Percentiles rank a stretch among this genome's conserved stretches.
Conservation (phyloP, 2,888 invertebrate species). For the Hirtodrosophila duncani region DNA sequence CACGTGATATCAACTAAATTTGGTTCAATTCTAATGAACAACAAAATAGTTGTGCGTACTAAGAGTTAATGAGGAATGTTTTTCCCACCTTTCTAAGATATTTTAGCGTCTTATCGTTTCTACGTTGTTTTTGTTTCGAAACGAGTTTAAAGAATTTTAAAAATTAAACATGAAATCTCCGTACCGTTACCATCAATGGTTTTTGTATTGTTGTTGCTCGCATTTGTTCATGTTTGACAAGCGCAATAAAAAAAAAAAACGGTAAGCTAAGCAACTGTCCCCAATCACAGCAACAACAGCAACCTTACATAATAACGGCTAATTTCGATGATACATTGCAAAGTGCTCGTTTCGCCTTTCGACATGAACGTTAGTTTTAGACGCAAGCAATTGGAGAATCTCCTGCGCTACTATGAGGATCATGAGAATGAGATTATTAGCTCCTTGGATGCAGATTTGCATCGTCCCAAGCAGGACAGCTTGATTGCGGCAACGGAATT, state of each 20-base stretch:
- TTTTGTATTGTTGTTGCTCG: slow-evolving; percentile 8
- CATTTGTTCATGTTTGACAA: slow-evolving; percentile 4
- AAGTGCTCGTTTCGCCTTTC: slow-evolving; percentile 85
- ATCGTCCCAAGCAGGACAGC: slow-evolving; percentile 89
- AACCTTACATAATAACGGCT: slow-evolving; percentile 71
- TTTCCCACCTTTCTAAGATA: too few relatives aligned
- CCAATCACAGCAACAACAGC: slow-evolving; percentile 20
- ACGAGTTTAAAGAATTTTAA: slow-evolving; percentile 49
- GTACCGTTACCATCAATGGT: slow-evolving; percentile 2
- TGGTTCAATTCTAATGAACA: too few relatives aligned
- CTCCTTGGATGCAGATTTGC: slow-evolving; percentile 88
- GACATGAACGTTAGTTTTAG: slow-evolving; percentile 88
- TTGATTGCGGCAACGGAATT: slow-evolving; percentile 88
- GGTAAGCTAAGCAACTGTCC: slow-evolving; percentile 47
- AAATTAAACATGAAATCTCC: slow-evolving; percentile 31
- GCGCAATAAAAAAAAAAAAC: slow-evolving; percentile 46
- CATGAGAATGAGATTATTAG: slow-evolving; percentile 85
- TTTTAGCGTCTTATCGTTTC: too few relatives aligned
- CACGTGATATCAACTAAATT: too few relatives aligned
- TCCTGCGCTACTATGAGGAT: slow-evolving; percentile 89
- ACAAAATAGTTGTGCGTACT: too few relatives aligned
- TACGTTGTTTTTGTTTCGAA: slow-evolving; percentile 36
- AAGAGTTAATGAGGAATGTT: too few relatives aligned
- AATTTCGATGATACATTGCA: slow-evolving; percentile 81
- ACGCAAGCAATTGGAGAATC: slow-evolving; percentile 86